These are phyloP conservation scores for Tyria jacobaeae DNA, from an alignment of 2,888 invertebrate genomes.

Conservation along the genomic window DNA sequence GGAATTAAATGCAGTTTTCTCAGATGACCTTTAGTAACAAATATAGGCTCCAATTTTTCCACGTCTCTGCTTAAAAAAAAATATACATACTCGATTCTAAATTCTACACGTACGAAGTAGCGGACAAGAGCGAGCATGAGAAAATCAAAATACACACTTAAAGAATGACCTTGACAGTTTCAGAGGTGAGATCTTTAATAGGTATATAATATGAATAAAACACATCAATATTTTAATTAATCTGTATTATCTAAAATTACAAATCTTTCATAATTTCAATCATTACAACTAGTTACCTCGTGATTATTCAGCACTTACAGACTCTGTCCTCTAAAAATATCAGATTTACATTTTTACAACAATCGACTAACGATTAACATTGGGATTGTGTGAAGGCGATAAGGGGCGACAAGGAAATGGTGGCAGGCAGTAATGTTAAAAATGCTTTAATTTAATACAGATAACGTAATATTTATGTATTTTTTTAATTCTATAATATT, in stretches of 20 bases:
- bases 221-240: constrained; percentile 65
- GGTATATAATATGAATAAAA: constrained; percentile 45
- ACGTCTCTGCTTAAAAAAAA: too few species aligned
- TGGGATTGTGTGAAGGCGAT: constrained; percentile 26
- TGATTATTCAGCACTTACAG: constrained; percentile 78
- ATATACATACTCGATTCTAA: too few species aligned
- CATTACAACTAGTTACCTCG: constrained; percentile 74
- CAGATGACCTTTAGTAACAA: too few species aligned
- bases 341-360: constrained; percentile 83
- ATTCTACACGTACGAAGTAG: too few species aligned
- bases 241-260: constrained; percentile 85
- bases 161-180: too few species aligned
- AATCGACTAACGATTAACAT: constrained; percentile 56
- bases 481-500: not conserved
- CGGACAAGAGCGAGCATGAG: too few species aligned
- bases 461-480: constrained; percentile 14
- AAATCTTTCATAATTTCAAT: constrained; percentile 82
- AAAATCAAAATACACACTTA: too few species aligned
- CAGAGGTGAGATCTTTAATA: not conserved
- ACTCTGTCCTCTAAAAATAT: constrained; percentile 77
- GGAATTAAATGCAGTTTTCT: too few species aligned
- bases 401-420: constrained; percentile 5
- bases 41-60: too few species aligned
- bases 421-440: constrained; percentile 26
- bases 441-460: constrained; percentile 34